Conservation (phyloP, 2,113 vertebrate genomes). For the Numida meleagris region DNA sequence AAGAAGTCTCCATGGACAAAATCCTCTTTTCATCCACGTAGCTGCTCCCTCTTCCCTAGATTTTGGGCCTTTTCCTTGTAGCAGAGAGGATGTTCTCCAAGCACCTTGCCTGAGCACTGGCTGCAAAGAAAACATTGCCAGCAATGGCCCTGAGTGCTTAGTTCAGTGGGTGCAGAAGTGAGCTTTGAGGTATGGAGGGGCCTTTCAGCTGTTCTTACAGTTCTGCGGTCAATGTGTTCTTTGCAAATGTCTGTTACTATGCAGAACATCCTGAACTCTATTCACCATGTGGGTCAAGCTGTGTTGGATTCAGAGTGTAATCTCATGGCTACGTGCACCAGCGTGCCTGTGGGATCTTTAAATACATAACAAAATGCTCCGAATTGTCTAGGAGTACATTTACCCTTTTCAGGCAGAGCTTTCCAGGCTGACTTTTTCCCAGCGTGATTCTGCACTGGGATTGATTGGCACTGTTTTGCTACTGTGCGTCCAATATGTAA, state of each 20-base stretch:
- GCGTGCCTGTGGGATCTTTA: not conserved
- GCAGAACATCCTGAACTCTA: not conserved
- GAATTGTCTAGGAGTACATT: not conserved
- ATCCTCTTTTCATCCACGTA: not conserved
- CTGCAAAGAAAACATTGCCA: not conserved
- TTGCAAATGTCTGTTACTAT: rapidly evolving
- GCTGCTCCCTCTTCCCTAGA: not conserved
- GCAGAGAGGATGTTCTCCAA: not conserved
- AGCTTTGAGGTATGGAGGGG: not conserved
- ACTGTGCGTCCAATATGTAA: not conserved
- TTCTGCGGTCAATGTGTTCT: not conserved
- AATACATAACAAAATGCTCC: not conserved
- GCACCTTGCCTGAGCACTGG: not conserved
- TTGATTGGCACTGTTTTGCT: not conserved
- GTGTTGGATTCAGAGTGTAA: not conserved
- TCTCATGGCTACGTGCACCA: not conserved
- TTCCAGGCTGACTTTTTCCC: not conserved
- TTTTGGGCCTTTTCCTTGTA: not conserved
- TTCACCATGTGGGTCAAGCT: rapidly evolving
- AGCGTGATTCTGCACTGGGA: not conserved
- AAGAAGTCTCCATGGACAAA: not conserved
- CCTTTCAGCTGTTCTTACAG: not conserved
- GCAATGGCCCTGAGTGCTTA: rapidly evolving
- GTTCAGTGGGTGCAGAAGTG: not conserved
- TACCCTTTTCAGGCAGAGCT: not conserved